phyloP scores from a whole-genome alignment of 2,888 invertebrate genomes.

The Trachelus iudaicus region DNA sequence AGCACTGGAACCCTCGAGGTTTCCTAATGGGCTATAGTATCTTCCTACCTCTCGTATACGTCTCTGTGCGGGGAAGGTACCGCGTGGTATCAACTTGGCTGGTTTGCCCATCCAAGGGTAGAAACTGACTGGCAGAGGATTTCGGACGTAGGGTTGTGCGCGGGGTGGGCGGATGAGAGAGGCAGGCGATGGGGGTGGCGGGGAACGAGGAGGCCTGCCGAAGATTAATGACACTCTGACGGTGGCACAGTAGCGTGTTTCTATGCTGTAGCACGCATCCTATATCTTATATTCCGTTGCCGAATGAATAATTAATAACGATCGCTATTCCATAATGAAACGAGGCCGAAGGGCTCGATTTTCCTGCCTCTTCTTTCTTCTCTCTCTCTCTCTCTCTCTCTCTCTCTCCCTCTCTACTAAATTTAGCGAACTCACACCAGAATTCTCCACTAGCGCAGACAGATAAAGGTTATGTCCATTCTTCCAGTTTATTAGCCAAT shows the following conservation, averaged over 20 bases:
- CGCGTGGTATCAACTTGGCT: neutral
- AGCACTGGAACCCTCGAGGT: neutral
- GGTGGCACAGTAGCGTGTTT: slow-evolving; percentile 45
- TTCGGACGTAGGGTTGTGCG: neutral
- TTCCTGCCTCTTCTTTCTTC: slow-evolving; percentile 25
- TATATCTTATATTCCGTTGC: slow-evolving; percentile 40
- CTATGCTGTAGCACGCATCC: slow-evolving; percentile 36
- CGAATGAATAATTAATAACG: slow-evolving; percentile 53
- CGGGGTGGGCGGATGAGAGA: neutral
- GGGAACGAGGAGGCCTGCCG: slow-evolving; percentile 33
- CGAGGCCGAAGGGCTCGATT: slow-evolving; percentile 16
- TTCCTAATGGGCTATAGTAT: neutral
- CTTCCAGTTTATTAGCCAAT: neutral
- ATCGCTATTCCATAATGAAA: slow-evolving; percentile 41
- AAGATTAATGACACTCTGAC: slow-evolving; percentile 53
- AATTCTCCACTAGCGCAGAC: neutral
- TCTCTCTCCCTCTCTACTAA: slow-evolving; percentile 2
- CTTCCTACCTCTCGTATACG: neutral
- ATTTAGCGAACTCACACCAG: neutral
- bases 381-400: slow-evolving; percentile 1
- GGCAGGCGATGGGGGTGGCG: slow-evolving; percentile 9
- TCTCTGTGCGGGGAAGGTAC: neutral
- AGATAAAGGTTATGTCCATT: neutral
- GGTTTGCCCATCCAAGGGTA: neutral
- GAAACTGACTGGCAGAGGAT: neutral